phyloP scores from a whole-genome alignment of 2,888 invertebrate genomes.

The Eupithecia centaureata region DNA sequence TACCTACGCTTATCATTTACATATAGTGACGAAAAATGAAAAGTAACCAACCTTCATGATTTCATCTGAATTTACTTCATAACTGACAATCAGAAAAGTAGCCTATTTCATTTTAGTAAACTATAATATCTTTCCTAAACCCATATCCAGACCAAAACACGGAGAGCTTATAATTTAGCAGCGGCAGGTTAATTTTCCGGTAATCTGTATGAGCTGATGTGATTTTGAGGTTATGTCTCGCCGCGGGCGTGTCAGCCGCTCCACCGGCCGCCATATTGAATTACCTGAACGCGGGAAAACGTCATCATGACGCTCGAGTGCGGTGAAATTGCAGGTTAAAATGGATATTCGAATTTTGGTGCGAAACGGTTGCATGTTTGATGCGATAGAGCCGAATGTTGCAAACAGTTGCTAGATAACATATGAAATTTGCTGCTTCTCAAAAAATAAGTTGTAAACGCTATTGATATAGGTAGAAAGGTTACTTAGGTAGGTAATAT shows the following conservation, averaged over 20 bases:
- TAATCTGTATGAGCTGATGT: constrained; percentile 69
- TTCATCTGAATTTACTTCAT: neutral
- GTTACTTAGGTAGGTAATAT: no score
- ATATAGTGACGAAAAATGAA: neutral
- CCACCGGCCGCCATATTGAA: constrained; percentile 65
- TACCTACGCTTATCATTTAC: no score
- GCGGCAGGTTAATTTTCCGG: constrained; percentile 67
- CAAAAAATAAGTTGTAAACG: no score
- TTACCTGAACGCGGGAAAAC: constrained; percentile 55
- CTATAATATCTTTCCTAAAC: constrained; percentile 15
- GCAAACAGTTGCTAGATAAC: neutral
- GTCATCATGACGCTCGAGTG: constrained; percentile 50
- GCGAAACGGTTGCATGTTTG: constrained; percentile 7
- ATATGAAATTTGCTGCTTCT: no score
- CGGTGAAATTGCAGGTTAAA: constrained; percentile 50
- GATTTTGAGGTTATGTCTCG: constrained; percentile 72
- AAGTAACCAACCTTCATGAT: neutral
- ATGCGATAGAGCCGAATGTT: neutral
- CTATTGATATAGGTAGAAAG: no score
- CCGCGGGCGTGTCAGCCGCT: constrained; percentile 57
- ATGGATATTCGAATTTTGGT: constrained; percentile 30
- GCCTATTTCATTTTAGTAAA: neutral
- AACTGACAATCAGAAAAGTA: neutral
- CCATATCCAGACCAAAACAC: constrained; percentile 46
- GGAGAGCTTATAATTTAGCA: constrained; percentile 53